Evolutionary conservation across 2,113 vertebrate species (phyloP).

Genomic region (Menura novaehollandiae): DNA sequence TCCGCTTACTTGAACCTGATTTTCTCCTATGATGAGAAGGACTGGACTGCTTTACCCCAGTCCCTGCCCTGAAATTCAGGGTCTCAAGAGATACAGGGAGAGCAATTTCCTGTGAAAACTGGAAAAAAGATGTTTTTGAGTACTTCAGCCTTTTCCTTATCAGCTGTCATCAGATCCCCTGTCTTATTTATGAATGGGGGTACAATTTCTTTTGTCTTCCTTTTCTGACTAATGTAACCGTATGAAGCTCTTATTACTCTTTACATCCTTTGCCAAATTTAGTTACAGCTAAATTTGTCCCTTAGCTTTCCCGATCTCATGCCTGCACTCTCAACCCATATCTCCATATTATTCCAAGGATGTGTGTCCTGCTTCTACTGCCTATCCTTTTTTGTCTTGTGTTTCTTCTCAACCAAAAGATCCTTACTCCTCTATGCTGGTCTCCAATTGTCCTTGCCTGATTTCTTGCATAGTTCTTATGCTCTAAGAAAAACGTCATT

Average conservation of each 20-base stretch:
- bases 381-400: not conserved
- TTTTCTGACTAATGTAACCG: not conserved
- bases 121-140: not conserved
- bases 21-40: not conserved
- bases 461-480: not conserved
- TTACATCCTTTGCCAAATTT: not conserved
- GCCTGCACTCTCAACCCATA: not conserved
- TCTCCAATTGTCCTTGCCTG: not conserved
- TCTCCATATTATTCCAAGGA: not conserved
- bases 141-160: not conserved
- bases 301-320: not conserved
- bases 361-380: not conserved
- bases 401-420: not conserved
- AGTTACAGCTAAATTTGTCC: not conserved
- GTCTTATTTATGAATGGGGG: not conserved
- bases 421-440: not conserved
- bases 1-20: not conserved
- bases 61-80: not conserved
- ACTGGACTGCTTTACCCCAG: not conserved
- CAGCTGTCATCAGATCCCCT: not conserved
- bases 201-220: not conserved
- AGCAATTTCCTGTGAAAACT: not conserved
- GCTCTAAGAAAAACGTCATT: not conserved
- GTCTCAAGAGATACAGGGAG: not conserved
- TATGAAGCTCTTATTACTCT: not conserved